These are phyloP conservation scores for Jacana jacana DNA, from an alignment of 2,113 vertebrate species.

Conservation along the genomic window DNA sequence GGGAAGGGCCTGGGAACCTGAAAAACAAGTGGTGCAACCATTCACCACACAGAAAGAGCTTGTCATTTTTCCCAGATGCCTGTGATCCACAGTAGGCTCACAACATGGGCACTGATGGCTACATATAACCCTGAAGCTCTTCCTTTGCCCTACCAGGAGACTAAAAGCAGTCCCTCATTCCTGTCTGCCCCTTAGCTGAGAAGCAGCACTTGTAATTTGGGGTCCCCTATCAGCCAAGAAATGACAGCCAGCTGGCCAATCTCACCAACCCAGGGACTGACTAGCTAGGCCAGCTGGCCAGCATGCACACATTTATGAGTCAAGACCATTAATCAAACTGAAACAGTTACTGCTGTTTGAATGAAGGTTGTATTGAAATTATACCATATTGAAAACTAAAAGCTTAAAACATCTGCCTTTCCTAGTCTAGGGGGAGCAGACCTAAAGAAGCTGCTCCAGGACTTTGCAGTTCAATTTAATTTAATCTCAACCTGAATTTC, in stretches of 20 bases:
- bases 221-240: not conserved
- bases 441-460: not conserved
- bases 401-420: not conserved
- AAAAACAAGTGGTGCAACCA: not conserved
- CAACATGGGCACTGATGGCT: not conserved
- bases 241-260: not conserved
- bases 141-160: not conserved
- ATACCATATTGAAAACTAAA: not conserved
- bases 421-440: not conserved
- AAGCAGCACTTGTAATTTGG: not conserved
- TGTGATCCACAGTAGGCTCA: fast-evolving
- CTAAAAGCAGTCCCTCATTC: not conserved
- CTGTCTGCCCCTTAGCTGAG: not conserved
- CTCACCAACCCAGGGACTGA: not conserved
- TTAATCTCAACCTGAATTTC: not conserved
- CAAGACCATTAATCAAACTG: not conserved
- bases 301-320: not conserved
- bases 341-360: not conserved
- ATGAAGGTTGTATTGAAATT: not conserved
- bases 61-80: not conserved
- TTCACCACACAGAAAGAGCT: not conserved
- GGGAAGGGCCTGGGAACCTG: not conserved
- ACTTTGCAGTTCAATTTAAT: not conserved
- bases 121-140: not conserved
- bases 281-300: not conserved